A percentile compares a stretch with the other conserved stretches of the same genome.
phyloP scores from a whole-genome alignment of 2,888 invertebrate species.

The Ethmia dodecea region DNA sequence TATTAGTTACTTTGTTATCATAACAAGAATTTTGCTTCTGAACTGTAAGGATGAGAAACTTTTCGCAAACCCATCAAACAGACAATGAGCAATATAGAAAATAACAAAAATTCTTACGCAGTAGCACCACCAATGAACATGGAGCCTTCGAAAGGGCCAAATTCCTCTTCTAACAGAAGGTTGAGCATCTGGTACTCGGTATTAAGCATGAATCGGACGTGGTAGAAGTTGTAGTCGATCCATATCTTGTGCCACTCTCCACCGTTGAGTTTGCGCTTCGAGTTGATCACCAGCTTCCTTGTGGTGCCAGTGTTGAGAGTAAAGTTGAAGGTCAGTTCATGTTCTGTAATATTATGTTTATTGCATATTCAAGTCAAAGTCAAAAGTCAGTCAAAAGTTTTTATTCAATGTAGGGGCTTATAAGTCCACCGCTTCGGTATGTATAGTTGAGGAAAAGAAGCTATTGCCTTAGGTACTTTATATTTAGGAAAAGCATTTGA shows the following conservation, averaged over 20 bases:
- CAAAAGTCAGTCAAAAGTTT: background rate
- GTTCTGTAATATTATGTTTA: constrained; percentile 75
- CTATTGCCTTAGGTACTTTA: no score
- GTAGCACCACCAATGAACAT: constrained; percentile 97
- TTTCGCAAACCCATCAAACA: no score
- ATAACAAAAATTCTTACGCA: constrained; percentile 90
- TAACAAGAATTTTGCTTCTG: no score
- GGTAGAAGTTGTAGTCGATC: constrained; percentile 96
- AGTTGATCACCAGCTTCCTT: constrained; percentile 89
- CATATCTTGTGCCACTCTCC: constrained; percentile 98
- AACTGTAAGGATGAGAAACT: no score
- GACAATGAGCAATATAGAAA: no score
- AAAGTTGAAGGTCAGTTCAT: constrained; percentile 92
- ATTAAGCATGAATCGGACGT: constrained; percentile 95
- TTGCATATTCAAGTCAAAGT: no score
- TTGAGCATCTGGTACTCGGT: constrained; percentile 93
- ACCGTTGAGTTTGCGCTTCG: constrained; percentile 88
- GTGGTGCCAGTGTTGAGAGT: constrained; percentile 90
- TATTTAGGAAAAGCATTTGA: no score
- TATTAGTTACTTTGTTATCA: no score
- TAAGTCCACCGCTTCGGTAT: no score
- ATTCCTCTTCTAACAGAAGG: constrained; percentile 89
- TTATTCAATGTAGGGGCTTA: no score
- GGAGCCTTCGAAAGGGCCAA: constrained; percentile 94
- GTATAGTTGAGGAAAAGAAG: no score